Evolutionary conservation across 1,140 invertebrate species (phyloP), one percentile per base, ranked within the genome.

Genomic region (Ridgeia piscesae): DNA sequence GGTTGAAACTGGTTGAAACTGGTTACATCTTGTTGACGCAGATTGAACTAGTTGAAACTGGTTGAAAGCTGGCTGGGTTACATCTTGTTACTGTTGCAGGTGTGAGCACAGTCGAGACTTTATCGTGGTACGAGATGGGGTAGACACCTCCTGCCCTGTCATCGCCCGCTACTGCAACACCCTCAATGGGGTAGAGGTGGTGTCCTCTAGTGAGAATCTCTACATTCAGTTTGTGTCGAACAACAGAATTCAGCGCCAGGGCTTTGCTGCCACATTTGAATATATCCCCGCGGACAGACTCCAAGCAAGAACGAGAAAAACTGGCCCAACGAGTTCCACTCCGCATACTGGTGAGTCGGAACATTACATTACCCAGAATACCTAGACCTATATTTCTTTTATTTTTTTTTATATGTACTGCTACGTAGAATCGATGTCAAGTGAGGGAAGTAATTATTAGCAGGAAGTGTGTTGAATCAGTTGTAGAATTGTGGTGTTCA

Each of bases 141-240:
- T 94, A 96, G 97, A 95, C 96, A 96, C 92, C 94, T 96, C 94
- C 14, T 91, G 97, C 91, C 97, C 97, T 35, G 97, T 97, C 92
- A 98, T 98, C 94, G 97, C 97, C 31, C 97, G 98, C 92, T 96
- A 98, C 34, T 98, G 98, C 96, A 98, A 98, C 95, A 97, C 97
- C 95, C 97, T 97, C 92, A 96, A 97, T 94, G 97, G 97, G 95
- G 97, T 97, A 27, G 98, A 98, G 95, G 96, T 98, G 31, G 96
- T 98, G 88, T 98, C 98, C 88, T 92, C 91, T 34, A 97, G 98
- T 34, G 96, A 97, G 33, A 97, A 98, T 94, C 96, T 98, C 35
- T 97, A 97, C 94, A 96, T 98, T 42, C 97, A 98, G 95, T 98
- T 98, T 94, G 97, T 98, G 88, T 97, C 97, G 33, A 98, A 98